Percentiles rank a stretch among this genome's conserved stretches.
These are phyloP conservation scores for Monopterus albus DNA, from an alignment of 2,113 vertebrate species.

Conservation along the genomic window DNA sequence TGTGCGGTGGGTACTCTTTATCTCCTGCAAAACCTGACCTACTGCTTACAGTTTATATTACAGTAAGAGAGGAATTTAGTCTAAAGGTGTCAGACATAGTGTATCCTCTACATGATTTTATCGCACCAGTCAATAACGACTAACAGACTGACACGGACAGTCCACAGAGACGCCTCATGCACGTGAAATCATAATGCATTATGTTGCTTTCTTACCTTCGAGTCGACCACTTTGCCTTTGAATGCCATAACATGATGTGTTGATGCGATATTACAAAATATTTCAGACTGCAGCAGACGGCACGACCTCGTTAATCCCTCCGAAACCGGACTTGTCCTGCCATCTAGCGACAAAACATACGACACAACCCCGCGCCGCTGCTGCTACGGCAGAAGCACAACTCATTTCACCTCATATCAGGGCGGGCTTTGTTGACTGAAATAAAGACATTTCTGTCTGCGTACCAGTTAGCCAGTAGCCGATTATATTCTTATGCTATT, in stretches of 20 bases:
- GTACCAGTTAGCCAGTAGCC: not conserved
- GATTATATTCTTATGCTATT: rapidly evolving
- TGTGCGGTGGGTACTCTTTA: not conserved
- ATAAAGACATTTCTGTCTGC: not conserved
- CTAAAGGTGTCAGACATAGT: not conserved
- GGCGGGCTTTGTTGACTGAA: conserved; percentile 53
- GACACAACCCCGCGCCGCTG: conserved; percentile 13
- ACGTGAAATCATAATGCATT: not conserved
- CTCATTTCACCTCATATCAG: conserved; percentile 58
- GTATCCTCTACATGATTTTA: not conserved
- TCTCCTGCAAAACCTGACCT: not conserved
- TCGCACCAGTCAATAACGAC: conserved; percentile 7
- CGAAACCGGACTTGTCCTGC: conserved; percentile 37
- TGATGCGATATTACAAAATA: conserved; percentile 40
- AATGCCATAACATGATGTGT: conserved; percentile 79
- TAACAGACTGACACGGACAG: conserved; percentile 2
- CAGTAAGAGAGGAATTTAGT: not conserved
- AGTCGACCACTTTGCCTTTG: conserved; percentile 75
- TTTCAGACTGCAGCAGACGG: conserved; percentile 33
- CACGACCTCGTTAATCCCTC: conserved; percentile 52
- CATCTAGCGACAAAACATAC: conserved; percentile 58
- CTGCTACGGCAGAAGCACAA: conserved; percentile 39
- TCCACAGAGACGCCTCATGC: not conserved
- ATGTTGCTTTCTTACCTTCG: conserved; percentile 71
- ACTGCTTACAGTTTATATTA: not conserved